Conservation (phyloP, 2,113 vertebrate genomes). For the Rynchops niger region DNA sequence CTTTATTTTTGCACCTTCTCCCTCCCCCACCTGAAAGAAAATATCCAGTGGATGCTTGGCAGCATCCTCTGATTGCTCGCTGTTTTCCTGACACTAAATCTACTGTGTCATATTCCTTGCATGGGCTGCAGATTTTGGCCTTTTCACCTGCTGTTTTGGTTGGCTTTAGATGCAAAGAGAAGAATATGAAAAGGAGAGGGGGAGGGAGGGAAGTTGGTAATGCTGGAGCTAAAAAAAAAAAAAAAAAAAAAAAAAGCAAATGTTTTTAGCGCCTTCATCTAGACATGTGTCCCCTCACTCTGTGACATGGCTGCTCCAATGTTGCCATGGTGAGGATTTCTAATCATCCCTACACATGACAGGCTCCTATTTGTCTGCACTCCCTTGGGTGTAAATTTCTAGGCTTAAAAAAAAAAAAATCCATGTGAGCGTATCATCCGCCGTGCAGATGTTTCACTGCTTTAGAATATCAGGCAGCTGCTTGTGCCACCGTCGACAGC, state of each 20-base stretch:
- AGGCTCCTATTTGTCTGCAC: conserved; percentile 88
- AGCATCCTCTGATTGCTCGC: conserved; percentile 64
- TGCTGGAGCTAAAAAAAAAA: conserved; percentile 70
- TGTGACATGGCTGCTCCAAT: conserved; percentile 91
- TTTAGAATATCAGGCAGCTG: conserved; percentile 95
- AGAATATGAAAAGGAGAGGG: conserved; percentile 74
- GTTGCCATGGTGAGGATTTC: conserved; percentile 98
- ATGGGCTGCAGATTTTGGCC: conserved; percentile 78
- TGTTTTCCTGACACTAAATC: conserved; percentile 78
- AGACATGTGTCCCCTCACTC: conserved; percentile 89
- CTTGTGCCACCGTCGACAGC: conserved; percentile 88
- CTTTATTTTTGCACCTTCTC: conserved; percentile 32
- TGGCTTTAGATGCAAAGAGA: conserved; percentile 78
- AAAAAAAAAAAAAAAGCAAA: conserved; percentile 71
- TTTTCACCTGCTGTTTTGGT: conserved; percentile 80
- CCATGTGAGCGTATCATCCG: conserved; percentile 88
- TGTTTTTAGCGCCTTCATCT: conserved; percentile 87
- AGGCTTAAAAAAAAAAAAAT: conserved; percentile 86
- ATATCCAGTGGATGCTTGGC: conserved; percentile 60
- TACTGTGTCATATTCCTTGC: conserved; percentile 73
- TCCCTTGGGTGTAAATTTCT: conserved; percentile 88
- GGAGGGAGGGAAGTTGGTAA: conserved; percentile 80
- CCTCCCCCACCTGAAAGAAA: conserved; percentile 46
- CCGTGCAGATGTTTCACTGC: conserved; percentile 97
- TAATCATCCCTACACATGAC: conserved; percentile 92